Evolutionary conservation across 2,113 vertebrate species (phyloP).

Genomic region (Chinchilla lanigera): DNA sequence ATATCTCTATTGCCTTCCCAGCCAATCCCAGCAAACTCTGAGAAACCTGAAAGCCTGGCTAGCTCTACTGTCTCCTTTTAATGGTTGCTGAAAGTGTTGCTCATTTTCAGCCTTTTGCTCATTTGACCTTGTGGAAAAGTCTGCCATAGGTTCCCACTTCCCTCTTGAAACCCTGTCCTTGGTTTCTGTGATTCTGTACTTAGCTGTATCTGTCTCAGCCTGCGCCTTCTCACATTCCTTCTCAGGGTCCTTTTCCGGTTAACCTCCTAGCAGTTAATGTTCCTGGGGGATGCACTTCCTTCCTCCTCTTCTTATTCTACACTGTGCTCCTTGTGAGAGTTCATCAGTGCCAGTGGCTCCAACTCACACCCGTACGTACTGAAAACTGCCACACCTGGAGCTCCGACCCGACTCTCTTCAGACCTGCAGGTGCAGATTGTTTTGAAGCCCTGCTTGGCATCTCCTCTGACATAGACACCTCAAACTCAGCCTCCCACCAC

Average conservation of each 20-base stretch:
- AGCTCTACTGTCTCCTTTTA: neutral
- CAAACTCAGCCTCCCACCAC: neutral
- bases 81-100: neutral
- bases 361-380: neutral
- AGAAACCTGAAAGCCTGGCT: neutral
- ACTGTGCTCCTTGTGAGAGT: neutral
- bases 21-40: neutral
- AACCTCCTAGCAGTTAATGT: neutral
- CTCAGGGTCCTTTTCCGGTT: neutral
- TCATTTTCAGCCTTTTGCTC: neutral
- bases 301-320: constrained; percentile 1
- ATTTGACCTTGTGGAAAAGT: neutral
- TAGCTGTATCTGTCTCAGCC: neutral
- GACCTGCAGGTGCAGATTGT: neutral
- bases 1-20: neutral
- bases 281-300: neutral
- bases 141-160: neutral
- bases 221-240: neutral
- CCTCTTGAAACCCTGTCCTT: neutral
- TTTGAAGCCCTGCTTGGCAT: neutral
- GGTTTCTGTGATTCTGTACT: neutral
- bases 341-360: neutral
- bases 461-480: neutral
- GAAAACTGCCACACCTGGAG: neutral
- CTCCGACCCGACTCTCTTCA: neutral